These are phyloP conservation scores for Euthynnus affinis DNA, from an alignment of 2,797 vertebrate species.

Conservation along the genomic window DNA sequence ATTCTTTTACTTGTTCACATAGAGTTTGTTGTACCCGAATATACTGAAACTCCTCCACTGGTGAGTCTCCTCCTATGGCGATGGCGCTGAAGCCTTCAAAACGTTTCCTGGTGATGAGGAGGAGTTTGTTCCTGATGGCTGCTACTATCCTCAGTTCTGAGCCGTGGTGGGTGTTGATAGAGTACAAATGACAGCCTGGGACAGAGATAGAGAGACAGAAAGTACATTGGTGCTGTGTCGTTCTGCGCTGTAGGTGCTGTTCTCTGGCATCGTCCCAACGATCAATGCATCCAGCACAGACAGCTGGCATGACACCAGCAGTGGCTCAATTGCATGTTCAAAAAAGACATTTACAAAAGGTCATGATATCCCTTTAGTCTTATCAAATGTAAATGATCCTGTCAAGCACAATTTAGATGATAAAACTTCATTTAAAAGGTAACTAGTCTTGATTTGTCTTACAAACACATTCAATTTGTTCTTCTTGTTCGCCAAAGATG, in stretches of 20 bases:
- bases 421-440: background rate
- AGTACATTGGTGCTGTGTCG: constrained; percentile 40
- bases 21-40: constrained; percentile 86
- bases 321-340: constrained; percentile 12
- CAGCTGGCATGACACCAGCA: constrained; percentile 44
- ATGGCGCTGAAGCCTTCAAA: constrained; percentile 75
- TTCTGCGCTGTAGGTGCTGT: constrained; percentile 27
- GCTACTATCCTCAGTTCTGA: constrained; percentile 93
- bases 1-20: background rate
- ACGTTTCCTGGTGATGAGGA: constrained; percentile 94
- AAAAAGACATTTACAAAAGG: constrained; percentile 38
- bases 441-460: too few relatives aligned
- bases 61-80: constrained; percentile 86
- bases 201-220: constrained; percentile 32
- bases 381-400: background rate
- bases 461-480: too few relatives aligned
- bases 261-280: constrained; percentile 42
- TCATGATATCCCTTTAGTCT: background rate
- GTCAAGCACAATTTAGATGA: background rate
- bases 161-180: constrained; percentile 96
- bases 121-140: constrained; percentile 97
- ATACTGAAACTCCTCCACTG: constrained; percentile 98
- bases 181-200: constrained; percentile 97
- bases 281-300: constrained; percentile 57
- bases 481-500: too few relatives aligned